Conservation (phyloP, 2,888 invertebrate species). For the Brachycybe producta region DNA sequence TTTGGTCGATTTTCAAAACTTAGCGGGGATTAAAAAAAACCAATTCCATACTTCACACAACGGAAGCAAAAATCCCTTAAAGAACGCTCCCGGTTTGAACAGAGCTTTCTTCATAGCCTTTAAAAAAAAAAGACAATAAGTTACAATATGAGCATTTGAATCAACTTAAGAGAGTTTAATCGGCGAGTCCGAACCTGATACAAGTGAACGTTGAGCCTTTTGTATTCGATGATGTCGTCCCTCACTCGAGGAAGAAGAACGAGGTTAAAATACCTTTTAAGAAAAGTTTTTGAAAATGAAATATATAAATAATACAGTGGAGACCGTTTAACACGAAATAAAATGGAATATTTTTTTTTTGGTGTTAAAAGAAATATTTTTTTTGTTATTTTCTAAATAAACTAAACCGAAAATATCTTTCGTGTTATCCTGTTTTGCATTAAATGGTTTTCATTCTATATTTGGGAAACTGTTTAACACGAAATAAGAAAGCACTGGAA, state of each 20-base stretch:
- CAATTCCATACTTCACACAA: constrained; percentile 44
- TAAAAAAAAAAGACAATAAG: constrained; percentile 15
- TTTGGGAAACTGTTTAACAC: no score
- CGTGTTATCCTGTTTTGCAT: no score
- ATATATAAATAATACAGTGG: constrained; percentile 7
- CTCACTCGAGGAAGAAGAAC: constrained; percentile 78
- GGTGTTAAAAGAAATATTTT: not conserved
- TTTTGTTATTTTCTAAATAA: not conserved
- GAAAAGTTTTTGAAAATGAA: constrained; percentile 6
- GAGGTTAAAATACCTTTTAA: constrained; percentile 61
- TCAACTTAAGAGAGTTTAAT: not conserved
- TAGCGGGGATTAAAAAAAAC: no score
- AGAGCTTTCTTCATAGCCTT: constrained; percentile 74
- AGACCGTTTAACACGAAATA: not conserved
- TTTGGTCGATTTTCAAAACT: no score
- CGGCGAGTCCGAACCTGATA: constrained; percentile 48
- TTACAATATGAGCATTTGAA: not conserved
- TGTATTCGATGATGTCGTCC: constrained; percentile 91
- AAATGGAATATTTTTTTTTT: no score
- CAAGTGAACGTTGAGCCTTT: constrained; percentile 87
- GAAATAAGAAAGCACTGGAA: no score
- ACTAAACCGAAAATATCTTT: not conserved
- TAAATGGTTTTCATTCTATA: no score
- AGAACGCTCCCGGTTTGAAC: constrained; percentile 94
- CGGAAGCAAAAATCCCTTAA: constrained; percentile 68